phyloP scores from a whole-genome alignment of 2,797 vertebrate species.

The Dicrostonyx torquatus region DNA sequence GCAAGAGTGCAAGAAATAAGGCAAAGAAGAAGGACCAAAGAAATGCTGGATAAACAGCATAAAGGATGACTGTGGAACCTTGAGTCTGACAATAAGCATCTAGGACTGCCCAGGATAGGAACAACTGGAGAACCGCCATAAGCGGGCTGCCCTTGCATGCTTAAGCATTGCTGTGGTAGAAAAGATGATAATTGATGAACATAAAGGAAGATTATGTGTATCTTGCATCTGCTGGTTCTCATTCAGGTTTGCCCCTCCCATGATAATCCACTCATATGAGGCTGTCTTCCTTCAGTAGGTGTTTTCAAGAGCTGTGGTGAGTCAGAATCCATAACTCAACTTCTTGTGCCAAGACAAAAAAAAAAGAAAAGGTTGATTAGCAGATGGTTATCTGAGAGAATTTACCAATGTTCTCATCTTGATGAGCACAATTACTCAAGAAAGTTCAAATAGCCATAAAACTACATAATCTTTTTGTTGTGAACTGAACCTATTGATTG shows the following conservation, averaged over 20 bases:
- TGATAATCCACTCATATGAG: neutral
- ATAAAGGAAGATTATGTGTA: neutral
- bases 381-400: neutral
- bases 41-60: no score
- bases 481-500: slow-evolving; percentile 29
- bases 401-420: neutral
- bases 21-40: no score
- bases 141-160: no score
- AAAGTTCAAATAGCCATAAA: neutral
- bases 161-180: no score
- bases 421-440: neutral
- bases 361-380: neutral
- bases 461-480: neutral
- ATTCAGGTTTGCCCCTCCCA: neutral
- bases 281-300: neutral
- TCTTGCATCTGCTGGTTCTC: neutral
- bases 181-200: no score
- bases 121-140: no score
- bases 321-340: neutral
- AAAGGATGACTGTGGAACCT: no score
- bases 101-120: no score
- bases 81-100: no score
- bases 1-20: no score
- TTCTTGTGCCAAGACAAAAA: slow-evolving; percentile 19
- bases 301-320: neutral